Percentiles rank a stretch among this genome's conserved stretches.
These are phyloP conservation scores for Neopelma chrysocephalum DNA, from an alignment of 2,797 vertebrate species.

Conservation along the genomic window DNA sequence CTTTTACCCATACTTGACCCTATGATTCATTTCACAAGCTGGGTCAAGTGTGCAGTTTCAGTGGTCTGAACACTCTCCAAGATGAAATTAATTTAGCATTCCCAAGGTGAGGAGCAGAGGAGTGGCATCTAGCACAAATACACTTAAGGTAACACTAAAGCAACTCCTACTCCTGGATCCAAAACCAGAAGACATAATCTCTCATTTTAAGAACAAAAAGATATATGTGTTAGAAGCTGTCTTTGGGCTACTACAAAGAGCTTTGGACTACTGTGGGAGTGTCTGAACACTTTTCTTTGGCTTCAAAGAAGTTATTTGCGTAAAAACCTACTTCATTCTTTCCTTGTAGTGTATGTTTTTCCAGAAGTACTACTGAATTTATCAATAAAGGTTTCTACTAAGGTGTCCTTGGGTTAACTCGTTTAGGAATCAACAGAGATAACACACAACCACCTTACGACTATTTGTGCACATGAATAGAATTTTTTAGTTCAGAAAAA, in stretches of 20 bases:
- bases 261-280: neutral
- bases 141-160: slow-evolving; percentile 56
- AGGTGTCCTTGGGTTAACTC: neutral
- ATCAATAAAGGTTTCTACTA: neutral
- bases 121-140: slow-evolving; percentile 46
- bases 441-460: neutral
- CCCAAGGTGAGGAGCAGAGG: slow-evolving; percentile 61
- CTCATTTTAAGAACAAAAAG: neutral
- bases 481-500: neutral
- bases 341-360: neutral
- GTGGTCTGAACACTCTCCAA: slow-evolving; percentile 63
- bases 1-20: slow-evolving; percentile 69
- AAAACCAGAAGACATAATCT: slow-evolving; percentile 7
- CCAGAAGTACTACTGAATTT: neutral
- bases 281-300: neutral
- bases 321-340: neutral
- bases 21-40: slow-evolving; percentile 72
- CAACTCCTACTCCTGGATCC: neutral
- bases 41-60: slow-evolving; percentile 70
- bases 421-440: neutral
- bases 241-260: neutral
- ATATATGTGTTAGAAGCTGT: neutral
- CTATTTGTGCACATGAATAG: neutral
- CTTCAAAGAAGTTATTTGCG: slow-evolving; percentile 17
- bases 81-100: slow-evolving; percentile 63